Evolutionary conservation across 1,140 invertebrate species (phyloP).

Genomic region (Eueides isabella): DNA sequence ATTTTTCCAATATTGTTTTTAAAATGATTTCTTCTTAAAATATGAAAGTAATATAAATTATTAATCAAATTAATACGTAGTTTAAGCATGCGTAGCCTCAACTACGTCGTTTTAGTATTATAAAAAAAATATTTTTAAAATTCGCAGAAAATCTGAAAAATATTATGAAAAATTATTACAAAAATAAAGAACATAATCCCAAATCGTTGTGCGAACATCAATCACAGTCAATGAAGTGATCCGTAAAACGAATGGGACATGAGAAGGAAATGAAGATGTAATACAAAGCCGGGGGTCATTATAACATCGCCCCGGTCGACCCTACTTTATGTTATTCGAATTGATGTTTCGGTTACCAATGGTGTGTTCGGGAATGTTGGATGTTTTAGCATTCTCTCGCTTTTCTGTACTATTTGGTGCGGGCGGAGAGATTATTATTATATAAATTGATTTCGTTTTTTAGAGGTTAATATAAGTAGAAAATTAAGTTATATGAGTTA

Average conservation of each 20-base stretch:
- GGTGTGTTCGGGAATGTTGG: background rate
- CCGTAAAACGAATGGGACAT: conserved; percentile 40
- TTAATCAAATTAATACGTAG: too few species aligned
- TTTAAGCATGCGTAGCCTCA: too few species aligned
- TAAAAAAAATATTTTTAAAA: too few species aligned
- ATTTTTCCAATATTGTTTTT: too few species aligned
- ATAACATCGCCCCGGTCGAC: conserved; percentile 54
- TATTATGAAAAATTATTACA: background rate
- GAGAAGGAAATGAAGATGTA: conserved; percentile 57
- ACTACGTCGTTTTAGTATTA: too few species aligned
- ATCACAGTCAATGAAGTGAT: conserved; percentile 49
- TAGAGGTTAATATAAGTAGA: too few species aligned
- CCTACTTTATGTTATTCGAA: conserved; percentile 50
- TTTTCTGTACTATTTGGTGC: background rate
- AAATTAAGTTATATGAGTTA: too few species aligned
- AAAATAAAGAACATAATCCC: background rate
- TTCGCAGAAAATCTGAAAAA: background rate
- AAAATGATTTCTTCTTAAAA: too few species aligned
- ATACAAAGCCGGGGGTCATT: conserved; percentile 58
- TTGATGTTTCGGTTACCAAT: conserved; percentile 41
- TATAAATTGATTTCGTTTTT: too few species aligned
- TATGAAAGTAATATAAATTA: too few species aligned
- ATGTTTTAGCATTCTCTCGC: background rate
- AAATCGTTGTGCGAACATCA: conserved; percentile 30
- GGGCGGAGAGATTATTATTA: too few species aligned